These are phyloP conservation scores for Eupithecia tripunctaria DNA, from an alignment of 2,888 invertebrate species.

Conservation along the genomic window DNA sequence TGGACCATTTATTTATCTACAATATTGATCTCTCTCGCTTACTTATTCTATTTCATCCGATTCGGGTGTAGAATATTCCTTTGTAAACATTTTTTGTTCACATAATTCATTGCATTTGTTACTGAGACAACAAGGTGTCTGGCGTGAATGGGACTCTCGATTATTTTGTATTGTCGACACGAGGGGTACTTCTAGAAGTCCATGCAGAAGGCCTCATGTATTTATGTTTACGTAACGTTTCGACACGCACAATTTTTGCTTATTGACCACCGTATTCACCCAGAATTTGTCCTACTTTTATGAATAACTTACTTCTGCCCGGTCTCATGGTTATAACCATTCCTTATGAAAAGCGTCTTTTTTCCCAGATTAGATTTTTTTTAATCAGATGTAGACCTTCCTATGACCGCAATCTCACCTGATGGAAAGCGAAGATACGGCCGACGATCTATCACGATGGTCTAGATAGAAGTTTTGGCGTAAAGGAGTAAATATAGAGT, in stretches of 20 bases:
- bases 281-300: background rate
- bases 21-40: slow-evolving; percentile 71
- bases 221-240: slow-evolving; percentile 57
- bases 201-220: slow-evolving; percentile 32
- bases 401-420: too few relatives aligned
- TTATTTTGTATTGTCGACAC: slow-evolving; percentile 63
- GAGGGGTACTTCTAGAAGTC: slow-evolving; percentile 44
- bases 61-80: slow-evolving; percentile 67
- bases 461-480: background rate
- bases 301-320: background rate
- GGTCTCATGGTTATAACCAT: background rate
- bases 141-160: slow-evolving; percentile 67
- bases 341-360: background rate
- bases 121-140: slow-evolving; percentile 66
- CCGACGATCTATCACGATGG: too few relatives aligned
- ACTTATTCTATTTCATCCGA: slow-evolving; percentile 60
- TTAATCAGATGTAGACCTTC: too few relatives aligned
- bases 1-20: slow-evolving; percentile 73
- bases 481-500: background rate
- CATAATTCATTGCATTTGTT: slow-evolving; percentile 71
- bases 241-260: slow-evolving; percentile 23
- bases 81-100: slow-evolving; percentile 76
- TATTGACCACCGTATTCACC: background rate
- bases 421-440: too few relatives aligned
- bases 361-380: too few relatives aligned